A percentile compares a stretch with the other conserved stretches of the same genome.
phyloP scores from a whole-genome alignment of 2,888 invertebrate genomes.

The Eledona agricola region DNA sequence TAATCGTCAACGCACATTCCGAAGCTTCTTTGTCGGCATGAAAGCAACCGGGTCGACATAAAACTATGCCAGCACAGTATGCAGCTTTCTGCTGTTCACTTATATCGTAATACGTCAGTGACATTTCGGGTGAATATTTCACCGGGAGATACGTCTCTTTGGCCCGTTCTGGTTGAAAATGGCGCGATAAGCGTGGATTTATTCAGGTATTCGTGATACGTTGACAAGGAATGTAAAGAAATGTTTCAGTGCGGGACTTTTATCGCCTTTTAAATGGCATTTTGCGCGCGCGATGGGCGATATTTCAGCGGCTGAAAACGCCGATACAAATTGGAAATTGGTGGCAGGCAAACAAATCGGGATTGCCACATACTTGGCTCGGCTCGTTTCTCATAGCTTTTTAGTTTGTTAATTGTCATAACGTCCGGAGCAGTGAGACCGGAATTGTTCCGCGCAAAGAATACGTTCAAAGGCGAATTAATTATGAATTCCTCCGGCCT shows the following conservation, averaged over 20 bases:
- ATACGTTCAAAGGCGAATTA: conserved; percentile 58
- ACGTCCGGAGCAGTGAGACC: conserved; percentile 7
- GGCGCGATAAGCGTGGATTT: conserved; percentile 52
- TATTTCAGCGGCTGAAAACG: conserved; percentile 13
- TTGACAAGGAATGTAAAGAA: conserved; percentile 54
- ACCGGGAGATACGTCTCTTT: conserved; percentile 50
- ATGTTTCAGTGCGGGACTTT: conserved; percentile 49
- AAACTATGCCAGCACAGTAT: conserved; percentile 63
- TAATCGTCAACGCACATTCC: conserved; percentile 54
- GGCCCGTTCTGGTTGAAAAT: conserved; percentile 52
- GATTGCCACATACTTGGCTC: neutral
- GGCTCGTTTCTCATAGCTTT: conserved; percentile 5
- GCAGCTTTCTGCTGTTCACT: conserved; percentile 55
- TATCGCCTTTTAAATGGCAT: conserved; percentile 48
- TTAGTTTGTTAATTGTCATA: conserved; percentile 28
- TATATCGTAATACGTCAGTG: conserved; percentile 61
- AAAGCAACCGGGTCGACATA: conserved; percentile 58
- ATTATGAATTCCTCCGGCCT: conserved; percentile 60
- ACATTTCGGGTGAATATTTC: conserved; percentile 59
- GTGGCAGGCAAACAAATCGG: conserved; percentile 15
- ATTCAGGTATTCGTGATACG: conserved; percentile 47
- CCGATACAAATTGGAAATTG: conserved; percentile 29
- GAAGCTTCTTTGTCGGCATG: conserved; percentile 59
- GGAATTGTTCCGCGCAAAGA: conserved; percentile 45
- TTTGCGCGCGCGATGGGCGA: conserved; percentile 24